Evolutionary conservation across 2,888 invertebrate genomes (phyloP).

Genomic region (Bruchidius siliquastri): DNA sequence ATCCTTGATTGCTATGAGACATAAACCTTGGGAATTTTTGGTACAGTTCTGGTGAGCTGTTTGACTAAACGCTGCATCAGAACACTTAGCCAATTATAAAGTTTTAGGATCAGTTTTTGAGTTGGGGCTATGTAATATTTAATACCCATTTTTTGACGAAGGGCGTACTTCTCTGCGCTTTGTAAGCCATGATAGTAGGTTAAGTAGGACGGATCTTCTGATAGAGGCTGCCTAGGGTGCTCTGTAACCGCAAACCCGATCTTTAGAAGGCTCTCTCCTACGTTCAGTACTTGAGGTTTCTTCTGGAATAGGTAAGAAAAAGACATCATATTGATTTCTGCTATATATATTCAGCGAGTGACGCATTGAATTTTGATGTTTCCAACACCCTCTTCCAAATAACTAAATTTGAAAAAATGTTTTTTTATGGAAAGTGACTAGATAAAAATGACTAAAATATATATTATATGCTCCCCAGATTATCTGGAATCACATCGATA

Average conservation of each 20-base stretch:
- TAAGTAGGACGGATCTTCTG: constrained; percentile 36
- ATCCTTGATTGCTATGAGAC: constrained; percentile 33
- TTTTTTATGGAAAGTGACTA: too few relatives aligned
- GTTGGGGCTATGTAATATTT: constrained; percentile 50
- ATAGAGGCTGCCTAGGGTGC: constrained; percentile 65
- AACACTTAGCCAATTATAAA: constrained; percentile 4
- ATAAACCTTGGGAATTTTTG: constrained; percentile 17
- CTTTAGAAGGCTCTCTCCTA: constrained; percentile 52
- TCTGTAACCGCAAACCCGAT: constrained; percentile 66
- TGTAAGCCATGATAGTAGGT: constrained; percentile 46
- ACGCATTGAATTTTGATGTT: too few relatives aligned
- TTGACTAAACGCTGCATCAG: constrained; percentile 2
- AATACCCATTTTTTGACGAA: constrained; percentile 48
- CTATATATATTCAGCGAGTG: too few relatives aligned
- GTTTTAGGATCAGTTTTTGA: constrained; percentile 24
- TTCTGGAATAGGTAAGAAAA: constrained; percentile 10
- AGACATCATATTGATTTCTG: background rate
- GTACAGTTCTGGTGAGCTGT: constrained; percentile 10
- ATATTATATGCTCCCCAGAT: too few relatives aligned
- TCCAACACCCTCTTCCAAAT: too few relatives aligned
- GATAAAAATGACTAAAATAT: too few relatives aligned
- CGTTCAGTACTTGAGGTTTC: constrained; percentile 40
- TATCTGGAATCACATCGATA: too few relatives aligned
- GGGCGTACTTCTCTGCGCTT: constrained; percentile 47
- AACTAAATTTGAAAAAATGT: too few relatives aligned